Base-by-base conservation (phyloP, 2,888 invertebrate species). In the Netelia melanura region DNA sequence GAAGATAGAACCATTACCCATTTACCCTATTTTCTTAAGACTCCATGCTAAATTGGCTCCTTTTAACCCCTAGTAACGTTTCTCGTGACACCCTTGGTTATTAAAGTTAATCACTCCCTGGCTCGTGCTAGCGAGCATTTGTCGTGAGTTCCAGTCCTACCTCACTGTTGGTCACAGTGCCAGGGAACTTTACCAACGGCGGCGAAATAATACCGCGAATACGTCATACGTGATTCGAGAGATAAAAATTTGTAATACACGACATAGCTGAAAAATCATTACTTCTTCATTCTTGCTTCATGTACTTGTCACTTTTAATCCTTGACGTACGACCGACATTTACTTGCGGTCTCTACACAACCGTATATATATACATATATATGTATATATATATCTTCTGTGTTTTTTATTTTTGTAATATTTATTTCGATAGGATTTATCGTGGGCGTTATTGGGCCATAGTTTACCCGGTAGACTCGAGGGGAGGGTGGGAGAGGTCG, bases 101-200 rank as follows among this genome's bases (percentile, higher is more conserved):
- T 85, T 78, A 85, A 85, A 85, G 87, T 87, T 87, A 86, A 83
- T 87, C 85, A 84, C 71, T 30, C 75, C 58, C 77, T 82, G 82
- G 76, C 74, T 48, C 62, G 61, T 6, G 54, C 48, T 3, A 52
- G 17, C 38, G 17, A 43, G 61, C 48, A 23, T 64, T 62, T 62
- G 62, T 30, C 56, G 62, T 43, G 54, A 62, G 78, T 75, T 64
- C 64, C 78, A 61, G 48, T 62, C 68, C 21, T 14, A 25, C 25
- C 52, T 54, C 62, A 83, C 23, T 74, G 72, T 48, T 75, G 79
- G 64, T 71, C 70, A 21, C 70, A 44, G n/a, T 80, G 79, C 79
- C 75, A 80, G 71, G 80, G 68, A 80, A 79, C 80, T 80, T 75
- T 83, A 65, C 30, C 30, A 30, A 79, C 17, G 25, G 38, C 52